These are phyloP conservation scores for Siphonodentalium dalli DNA, from an alignment of 2,888 invertebrate genomes.

Conservation along the genomic window DNA sequence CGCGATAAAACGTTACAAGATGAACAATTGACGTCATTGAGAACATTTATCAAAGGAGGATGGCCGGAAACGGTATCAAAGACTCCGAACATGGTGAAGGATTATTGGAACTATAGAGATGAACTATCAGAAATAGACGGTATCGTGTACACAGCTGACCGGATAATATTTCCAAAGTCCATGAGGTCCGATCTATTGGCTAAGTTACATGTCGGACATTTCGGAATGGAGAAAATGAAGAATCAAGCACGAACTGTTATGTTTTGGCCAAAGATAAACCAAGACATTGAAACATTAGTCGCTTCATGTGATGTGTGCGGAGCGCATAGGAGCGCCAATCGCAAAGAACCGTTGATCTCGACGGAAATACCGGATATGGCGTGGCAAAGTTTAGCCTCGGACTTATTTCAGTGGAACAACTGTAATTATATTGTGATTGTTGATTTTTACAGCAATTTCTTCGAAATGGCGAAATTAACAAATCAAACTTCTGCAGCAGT, in stretches of 20 bases:
- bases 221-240: constrained; percentile 28
- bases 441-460: constrained; percentile 22
- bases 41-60: constrained; percentile 6
- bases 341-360: constrained; percentile 27
- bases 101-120: background rate
- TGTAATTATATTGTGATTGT: constrained; percentile 18
- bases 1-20: constrained; percentile 6
- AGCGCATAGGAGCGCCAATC: constrained; percentile 20
- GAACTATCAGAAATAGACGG: constrained; percentile 1
- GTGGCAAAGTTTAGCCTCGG: constrained; percentile 28
- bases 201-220: constrained; percentile 26
- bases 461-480: constrained; percentile 17
- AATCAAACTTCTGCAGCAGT: background rate
- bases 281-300: constrained; percentile 26
- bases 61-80: constrained; percentile 16
- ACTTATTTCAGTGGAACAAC: constrained; percentile 26
- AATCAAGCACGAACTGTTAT: constrained; percentile 23
- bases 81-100: background rate
- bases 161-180: constrained; percentile 20
- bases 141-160: constrained; percentile 19
- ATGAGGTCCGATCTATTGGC: constrained; percentile 25
- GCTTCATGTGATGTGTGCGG: constrained; percentile 17
- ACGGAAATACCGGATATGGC: constrained; percentile 22
- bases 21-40: background rate
- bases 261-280: constrained; percentile 30